phyloP scores from a whole-genome alignment of 2,113 vertebrate species.

The Rhea pennata region DNA sequence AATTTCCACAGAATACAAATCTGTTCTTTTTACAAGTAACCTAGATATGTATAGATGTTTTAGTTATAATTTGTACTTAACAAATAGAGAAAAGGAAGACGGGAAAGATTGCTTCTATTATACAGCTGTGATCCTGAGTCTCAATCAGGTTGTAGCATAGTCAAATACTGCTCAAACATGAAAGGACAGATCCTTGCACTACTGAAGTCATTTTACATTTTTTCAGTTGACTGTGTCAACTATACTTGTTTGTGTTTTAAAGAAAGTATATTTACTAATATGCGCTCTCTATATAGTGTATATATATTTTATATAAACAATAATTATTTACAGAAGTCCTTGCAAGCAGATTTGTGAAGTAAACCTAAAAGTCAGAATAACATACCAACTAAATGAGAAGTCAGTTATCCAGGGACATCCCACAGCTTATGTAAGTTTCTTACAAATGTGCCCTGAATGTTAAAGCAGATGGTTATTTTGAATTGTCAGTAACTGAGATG shows the following conservation, averaged over 20 bases:
- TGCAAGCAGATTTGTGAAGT: neutral
- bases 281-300: neutral
- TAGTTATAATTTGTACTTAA: neutral
- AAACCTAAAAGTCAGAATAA: neutral
- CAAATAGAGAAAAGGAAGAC: neutral
- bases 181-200: neutral
- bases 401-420: neutral
- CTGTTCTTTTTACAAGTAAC: neutral
- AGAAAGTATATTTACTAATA: neutral
- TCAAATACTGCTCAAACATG: neutral
- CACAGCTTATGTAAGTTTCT: neutral
- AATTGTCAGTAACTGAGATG: neutral
- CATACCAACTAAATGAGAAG: neutral
- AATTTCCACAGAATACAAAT: neutral
- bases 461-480: neutral
- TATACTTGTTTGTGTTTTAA: neutral
- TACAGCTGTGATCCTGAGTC: neutral
- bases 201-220: neutral
- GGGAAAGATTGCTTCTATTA: neutral
- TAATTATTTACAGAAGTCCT: neutral
- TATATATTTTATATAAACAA: neutral
- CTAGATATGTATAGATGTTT: neutral
- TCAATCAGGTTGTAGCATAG: neutral
- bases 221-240: neutral
- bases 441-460: neutral